Evolutionary conservation across 2,888 invertebrate species (phyloP).

Genomic region (Ceraclea dissimilis): DNA sequence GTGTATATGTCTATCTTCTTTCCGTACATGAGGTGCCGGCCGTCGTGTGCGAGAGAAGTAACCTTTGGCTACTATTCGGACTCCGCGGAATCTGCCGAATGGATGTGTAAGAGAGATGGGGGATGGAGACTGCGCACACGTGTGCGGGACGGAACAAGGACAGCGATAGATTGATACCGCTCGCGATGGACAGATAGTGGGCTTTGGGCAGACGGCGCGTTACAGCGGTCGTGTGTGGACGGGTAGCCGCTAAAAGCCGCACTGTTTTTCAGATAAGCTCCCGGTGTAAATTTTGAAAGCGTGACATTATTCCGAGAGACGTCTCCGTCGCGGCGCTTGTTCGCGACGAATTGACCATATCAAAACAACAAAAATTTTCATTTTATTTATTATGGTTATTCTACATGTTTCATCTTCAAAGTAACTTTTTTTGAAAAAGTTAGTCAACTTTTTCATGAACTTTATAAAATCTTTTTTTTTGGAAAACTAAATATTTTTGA

Average conservation of each 20-base stretch:
- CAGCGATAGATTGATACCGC: constrained; percentile 8
- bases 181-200: constrained; percentile 42
- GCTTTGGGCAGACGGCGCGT: constrained; percentile 45
- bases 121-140: constrained; percentile 14
- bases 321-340: constrained; percentile 5
- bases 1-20: neutral
- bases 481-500: too few species aligned
- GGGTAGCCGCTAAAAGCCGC: constrained; percentile 45
- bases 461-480: too few species aligned
- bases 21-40: constrained; percentile 11
- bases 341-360: neutral
- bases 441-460: too few species aligned
- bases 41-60: constrained; percentile 13
- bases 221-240: constrained; percentile 52
- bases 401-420: too few species aligned
- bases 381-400: too few species aligned
- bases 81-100: constrained; percentile 18
- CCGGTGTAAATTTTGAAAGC: constrained; percentile 6
- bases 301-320: neutral
- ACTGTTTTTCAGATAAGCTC: constrained; percentile 2
- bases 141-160: constrained; percentile 12
- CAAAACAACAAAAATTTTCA: neutral
- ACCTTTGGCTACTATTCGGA: constrained; percentile 21
- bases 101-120: constrained; percentile 14
- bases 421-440: too few species aligned